Evolutionary conservation across 92 coral and sea anemone species (phyloP), one percentile per base, ranked within the genome.

Genomic region (Zoanthus gigantus): DNA sequence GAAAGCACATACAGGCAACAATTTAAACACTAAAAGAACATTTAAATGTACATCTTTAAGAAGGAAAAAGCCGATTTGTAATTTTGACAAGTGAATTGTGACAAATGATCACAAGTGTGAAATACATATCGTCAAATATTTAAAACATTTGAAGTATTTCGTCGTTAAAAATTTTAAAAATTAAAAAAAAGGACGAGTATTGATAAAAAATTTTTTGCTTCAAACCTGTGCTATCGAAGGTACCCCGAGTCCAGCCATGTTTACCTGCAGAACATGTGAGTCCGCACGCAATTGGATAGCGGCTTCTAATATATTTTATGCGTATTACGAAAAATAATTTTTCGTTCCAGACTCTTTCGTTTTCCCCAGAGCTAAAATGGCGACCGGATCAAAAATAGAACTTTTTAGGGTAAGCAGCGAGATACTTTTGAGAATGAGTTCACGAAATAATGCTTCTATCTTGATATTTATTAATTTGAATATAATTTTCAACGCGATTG

Each of bases 311-410:
- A 0, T 3, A 44, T 4, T 57, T 7, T 76, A 88, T 88, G 93
- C 91, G 93, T n/a, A 10, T 4, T 7, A 15, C 32, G 5, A 3
- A 2, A 23, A 60, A 18, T 12, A 14, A 23, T 23, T 66, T 71
- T 60, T 77, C 46, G 69, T 15, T 15, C 91, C 83, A 88, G 91
- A 47, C 77, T 72, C 71, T 61, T 78, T 23, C n/a, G 29, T 45
- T 34, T 42, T 52, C 28, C 76, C 28, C 46, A 72, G 30, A 82
- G 77, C 47, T 92, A 93, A 93, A 85, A 95, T 95, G 98, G 98
- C 98, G 91, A 92, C 93, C 58, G 99, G 99, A 5, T 97, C 99
- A 79, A 97, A 97, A 90, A 97, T 97, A 17, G 99, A 97, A 77
- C 94, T 97, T 44, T 93, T 96, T 65, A 87, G 99, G 95, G 99